Percentiles rank a stretch among this genome's conserved stretches.
Evolutionary conservation across 1,140 invertebrate species (phyloP).

Genomic region (Phymorhynchus buccinoides): DNA sequence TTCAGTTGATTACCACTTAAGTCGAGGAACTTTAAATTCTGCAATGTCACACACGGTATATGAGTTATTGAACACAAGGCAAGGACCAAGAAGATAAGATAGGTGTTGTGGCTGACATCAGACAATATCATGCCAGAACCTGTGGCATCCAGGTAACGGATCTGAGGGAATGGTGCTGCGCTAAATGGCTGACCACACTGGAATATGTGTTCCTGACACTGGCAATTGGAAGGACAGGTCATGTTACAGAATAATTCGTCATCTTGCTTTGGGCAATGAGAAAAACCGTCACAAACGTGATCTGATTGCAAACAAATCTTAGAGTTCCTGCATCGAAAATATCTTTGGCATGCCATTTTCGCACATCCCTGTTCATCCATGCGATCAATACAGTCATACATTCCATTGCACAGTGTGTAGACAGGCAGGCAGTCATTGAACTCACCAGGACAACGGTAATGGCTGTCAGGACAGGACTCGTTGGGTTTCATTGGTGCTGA

Average conservation of each 20-base stretch:
- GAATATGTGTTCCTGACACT: slow-evolving; percentile 14
- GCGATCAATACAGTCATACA: not conserved
- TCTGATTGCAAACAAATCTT: slow-evolving; percentile 28
- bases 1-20: slow-evolving; percentile 35
- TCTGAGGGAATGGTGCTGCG: not conserved
- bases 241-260: slow-evolving; percentile 39
- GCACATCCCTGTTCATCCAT: not conserved
- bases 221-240: slow-evolving; percentile 47
- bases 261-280: slow-evolving; percentile 39
- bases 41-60: not conserved
- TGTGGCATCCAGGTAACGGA: slow-evolving; percentile 22
- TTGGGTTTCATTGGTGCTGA: too few relatives aligned
- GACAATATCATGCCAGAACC: not conserved
- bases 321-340: slow-evolving; percentile 29
- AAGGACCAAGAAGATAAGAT: not conserved
- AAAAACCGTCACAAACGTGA: slow-evolving; percentile 30
- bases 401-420: slow-evolving; percentile 25
- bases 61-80: not conserved
- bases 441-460: not conserved
- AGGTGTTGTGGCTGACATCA: not conserved
- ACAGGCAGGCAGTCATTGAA: not conserved
- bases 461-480: too few relatives aligned
- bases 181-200: not conserved
- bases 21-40: slow-evolving; percentile 5
- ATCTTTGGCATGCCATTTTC: slow-evolving; percentile 31